phyloP scores from a whole-genome alignment of 2,797 vertebrate genomes.

The Meriones psammophilus region DNA sequence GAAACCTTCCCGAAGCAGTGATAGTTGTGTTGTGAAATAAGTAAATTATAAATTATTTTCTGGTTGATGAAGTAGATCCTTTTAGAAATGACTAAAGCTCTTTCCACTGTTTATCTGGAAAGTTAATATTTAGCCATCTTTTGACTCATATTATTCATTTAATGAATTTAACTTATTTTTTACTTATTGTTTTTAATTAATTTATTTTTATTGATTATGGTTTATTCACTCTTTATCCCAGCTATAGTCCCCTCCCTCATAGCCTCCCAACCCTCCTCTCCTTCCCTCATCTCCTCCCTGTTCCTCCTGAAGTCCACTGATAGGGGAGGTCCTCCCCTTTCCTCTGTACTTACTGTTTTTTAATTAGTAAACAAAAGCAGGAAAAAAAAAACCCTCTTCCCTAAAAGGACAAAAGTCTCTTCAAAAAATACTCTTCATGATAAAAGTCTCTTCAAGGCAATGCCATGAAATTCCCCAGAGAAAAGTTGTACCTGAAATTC shows the following conservation, averaged over 20 bases:
- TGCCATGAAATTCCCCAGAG: too few relatives aligned
- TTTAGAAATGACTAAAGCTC: not conserved
- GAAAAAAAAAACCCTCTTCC: not conserved
- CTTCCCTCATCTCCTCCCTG: too few relatives aligned
- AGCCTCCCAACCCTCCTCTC: too few relatives aligned
- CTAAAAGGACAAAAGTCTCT: conserved; percentile 31
- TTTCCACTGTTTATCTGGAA: not conserved
- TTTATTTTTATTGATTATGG: too few relatives aligned
- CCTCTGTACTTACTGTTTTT: not conserved
- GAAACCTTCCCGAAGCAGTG: not conserved
- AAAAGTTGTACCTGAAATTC: too few relatives aligned
- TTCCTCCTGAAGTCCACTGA: too few relatives aligned
- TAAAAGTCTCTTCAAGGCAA: not conserved
- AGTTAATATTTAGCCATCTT: not conserved
- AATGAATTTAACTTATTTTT: conserved; percentile 22
- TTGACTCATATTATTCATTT: not conserved
- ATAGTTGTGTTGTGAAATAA: not conserved
- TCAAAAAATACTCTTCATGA: not conserved
- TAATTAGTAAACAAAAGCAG: not conserved
- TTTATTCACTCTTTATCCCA: too few relatives aligned
- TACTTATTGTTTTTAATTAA: not conserved
- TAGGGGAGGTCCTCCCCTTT: too few relatives aligned
- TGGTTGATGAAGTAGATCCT: not conserved
- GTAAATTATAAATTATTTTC: not conserved
- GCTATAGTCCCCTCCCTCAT: too few relatives aligned